A percentile compares a stretch with the other conserved stretches of the same genome.
Conservation (phyloP, 2,888 invertebrate species). For the Tineola bisselliella region DNA sequence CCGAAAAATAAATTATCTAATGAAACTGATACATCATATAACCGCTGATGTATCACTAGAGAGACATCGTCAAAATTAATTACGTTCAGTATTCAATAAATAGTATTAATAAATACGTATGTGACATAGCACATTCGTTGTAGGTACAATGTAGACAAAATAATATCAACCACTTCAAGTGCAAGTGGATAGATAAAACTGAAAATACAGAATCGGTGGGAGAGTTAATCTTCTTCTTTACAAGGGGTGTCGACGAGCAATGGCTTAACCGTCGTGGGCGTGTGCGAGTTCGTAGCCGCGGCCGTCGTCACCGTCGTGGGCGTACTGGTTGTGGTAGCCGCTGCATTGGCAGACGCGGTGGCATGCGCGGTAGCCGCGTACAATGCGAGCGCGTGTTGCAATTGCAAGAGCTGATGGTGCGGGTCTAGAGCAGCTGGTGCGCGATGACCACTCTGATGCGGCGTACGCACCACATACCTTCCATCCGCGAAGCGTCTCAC, state of each 20-base stretch:
- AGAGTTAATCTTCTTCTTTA: conserved; percentile 51
- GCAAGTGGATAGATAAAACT: not conserved
- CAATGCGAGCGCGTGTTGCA: conserved; percentile 58
- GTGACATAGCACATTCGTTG: not conserved
- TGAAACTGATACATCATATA: conserved; percentile 20
- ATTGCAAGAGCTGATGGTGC: conserved; percentile 57
- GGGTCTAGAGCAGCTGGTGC: conserved; percentile 57
- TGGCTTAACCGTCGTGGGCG: conserved; percentile 35
- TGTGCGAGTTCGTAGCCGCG: conserved; percentile 31
- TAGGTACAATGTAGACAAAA: not conserved
- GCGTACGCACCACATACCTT: conserved; percentile 59
- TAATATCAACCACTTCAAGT: not conserved
- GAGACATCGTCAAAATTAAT: conserved; percentile 26
- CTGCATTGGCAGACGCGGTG: conserved; percentile 45
- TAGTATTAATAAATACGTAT: not conserved
- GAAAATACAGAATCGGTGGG: conserved; percentile 14
- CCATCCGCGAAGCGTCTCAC: conserved; percentile 62
- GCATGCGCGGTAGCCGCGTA: conserved; percentile 60
- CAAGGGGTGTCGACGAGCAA: conserved; percentile 56
- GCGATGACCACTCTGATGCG: conserved; percentile 60
- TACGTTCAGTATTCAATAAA: not conserved
- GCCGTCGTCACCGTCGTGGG: conserved; percentile 22
- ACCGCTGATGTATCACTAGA: conserved; percentile 18
- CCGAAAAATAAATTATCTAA: conserved; percentile 33
- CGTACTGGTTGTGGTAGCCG: conserved; percentile 27